phyloP scores from a whole-genome alignment of 2,113 vertebrate genomes.

The Corythaixoides concolor region DNA sequence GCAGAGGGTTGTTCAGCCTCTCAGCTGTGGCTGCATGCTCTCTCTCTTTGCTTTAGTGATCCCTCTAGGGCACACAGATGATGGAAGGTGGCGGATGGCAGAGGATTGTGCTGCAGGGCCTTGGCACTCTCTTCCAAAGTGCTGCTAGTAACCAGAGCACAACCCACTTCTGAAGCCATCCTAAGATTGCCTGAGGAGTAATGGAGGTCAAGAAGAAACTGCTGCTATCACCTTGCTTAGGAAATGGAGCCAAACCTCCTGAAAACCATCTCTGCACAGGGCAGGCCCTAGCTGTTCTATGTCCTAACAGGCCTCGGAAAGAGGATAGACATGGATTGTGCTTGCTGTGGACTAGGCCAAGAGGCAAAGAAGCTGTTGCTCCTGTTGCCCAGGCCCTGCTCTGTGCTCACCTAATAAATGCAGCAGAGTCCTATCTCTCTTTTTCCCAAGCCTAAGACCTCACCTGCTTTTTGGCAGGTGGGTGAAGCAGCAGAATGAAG shows the following conservation, averaged over 20 bases:
- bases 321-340: background rate
- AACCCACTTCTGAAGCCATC: background rate
- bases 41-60: constrained; percentile 32
- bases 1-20: background rate
- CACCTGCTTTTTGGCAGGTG: background rate
- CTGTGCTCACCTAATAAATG: background rate
- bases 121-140: background rate
- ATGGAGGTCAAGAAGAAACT: background rate
- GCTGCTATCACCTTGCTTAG: background rate
- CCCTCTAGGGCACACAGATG: background rate
- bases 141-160: background rate
- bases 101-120: background rate
- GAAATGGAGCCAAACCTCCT: background rate
- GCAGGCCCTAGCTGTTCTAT: rapidly evolving
- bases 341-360: background rate
- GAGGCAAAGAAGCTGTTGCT: background rate
- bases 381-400: background rate
- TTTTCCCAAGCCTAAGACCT: background rate
- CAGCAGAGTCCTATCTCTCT: background rate
- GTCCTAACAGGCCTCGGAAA: background rate
- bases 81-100: background rate
- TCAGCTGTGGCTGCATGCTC: background rate
- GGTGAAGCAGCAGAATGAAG: background rate
- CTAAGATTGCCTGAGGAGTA: background rate
- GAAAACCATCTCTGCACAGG: background rate